Evolutionary conservation across 2,113 vertebrate species (phyloP).

Genomic region (Sminthopsis crassicaudata): DNA sequence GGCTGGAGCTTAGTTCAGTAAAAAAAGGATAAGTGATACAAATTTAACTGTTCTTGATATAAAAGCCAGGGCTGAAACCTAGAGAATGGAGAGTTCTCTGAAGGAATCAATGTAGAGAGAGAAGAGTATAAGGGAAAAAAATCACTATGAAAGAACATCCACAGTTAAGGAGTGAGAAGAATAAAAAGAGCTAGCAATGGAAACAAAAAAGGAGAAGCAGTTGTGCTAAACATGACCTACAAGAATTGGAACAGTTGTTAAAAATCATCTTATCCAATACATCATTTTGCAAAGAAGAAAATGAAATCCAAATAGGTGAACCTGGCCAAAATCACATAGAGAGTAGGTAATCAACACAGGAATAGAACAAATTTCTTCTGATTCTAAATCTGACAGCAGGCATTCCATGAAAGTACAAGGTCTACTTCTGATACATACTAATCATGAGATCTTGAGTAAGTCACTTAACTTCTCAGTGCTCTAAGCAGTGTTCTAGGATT

Average conservation of each 20-base stretch:
- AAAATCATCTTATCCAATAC: neutral
- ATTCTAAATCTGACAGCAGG: neutral
- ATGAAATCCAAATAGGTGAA: neutral
- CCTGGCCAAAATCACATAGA: neutral
- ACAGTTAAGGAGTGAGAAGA: constrained; percentile 6
- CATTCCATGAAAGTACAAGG: neutral
- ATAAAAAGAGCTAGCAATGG: constrained; percentile 19
- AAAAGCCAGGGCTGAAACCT: neutral
- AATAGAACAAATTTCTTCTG: neutral
- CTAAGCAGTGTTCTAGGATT: too few relatives aligned
- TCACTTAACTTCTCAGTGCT: neutral
- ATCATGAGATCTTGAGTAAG: neutral
- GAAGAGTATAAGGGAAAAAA: neutral
- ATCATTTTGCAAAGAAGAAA: neutral
- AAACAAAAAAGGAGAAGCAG: neutral
- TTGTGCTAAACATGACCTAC: neutral
- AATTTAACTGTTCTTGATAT: neutral
- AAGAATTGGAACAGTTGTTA: neutral
- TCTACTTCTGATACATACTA: neutral
- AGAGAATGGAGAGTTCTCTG: neutral
- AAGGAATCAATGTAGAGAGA: neutral
- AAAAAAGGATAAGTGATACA: neutral
- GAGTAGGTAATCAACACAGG: neutral
- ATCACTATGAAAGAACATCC: neutral
- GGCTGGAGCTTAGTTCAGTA: neutral